Base-by-base conservation (phyloP, 2,113 vertebrate species). In the Menidia beryllina region DNA sequence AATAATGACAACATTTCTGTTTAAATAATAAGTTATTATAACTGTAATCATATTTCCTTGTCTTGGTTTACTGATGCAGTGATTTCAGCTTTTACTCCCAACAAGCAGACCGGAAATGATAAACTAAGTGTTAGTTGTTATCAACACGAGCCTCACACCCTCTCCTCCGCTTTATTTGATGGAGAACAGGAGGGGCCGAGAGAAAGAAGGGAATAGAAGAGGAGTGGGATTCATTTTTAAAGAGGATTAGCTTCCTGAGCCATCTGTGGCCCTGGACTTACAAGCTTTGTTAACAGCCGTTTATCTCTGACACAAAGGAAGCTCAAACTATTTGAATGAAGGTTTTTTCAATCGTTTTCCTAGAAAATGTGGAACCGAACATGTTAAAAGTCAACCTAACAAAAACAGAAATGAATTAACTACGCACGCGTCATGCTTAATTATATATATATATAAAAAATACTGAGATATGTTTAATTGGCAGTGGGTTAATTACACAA, bases 201-300 rank as follows among this genome's bases (percentile, higher is more conserved):
- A 11, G n/a, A 20, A 6, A 23, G 17, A 7, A 11, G 17, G 24
- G 9, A 3, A 43, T 56, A 4, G 26, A 25, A 17, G 55, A 71
- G 48, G 59, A 55, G 61, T 73, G 70, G 70, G 67, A 63, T 71
- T 75, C 47, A 12, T 49, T 27, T n/a, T 13, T 41, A 59, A 86
- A 79, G 78, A 81, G 81, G 89, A 89, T 91, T 89, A 87, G 7
- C 15, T 49, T 49, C n/a, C 25, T 69, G 77, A 60, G 45, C 87
- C 85, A 88, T 85, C 86, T 89, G 83, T 55, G 45, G 4, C 7
- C 13, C 25, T 12, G 27, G 45, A 62, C 24, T 53, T n/a, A 78
- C 64, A 68, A 72, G 3, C 20, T 55, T 21, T 23, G 39, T 59
- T 59, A 60, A 21, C 41, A 48, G 21, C 14, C 13, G 17, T n/a